Conservation (phyloP, 2,797 vertebrate genomes). For the Poeciliopsis paucimaculata region DNA sequence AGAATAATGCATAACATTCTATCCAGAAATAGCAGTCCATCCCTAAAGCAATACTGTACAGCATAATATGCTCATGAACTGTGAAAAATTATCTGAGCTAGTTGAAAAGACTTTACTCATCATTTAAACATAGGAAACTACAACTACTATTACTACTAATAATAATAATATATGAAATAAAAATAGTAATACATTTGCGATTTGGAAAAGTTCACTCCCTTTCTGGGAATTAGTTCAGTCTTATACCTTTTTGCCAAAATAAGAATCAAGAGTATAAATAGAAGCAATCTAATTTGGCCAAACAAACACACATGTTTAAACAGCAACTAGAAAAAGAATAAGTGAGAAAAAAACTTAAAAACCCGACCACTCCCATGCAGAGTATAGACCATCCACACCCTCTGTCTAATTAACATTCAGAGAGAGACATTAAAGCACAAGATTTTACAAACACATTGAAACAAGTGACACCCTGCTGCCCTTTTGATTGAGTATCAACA, state of each 20-base stretch:
- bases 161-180: not conserved
- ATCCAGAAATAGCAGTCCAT: not conserved
- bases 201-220: not conserved
- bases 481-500: slow-evolving; percentile 65
- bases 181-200: not conserved
- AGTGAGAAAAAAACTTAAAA: slow-evolving; percentile 28
- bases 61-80: not conserved
- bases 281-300: slow-evolving; percentile 43
- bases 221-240: slow-evolving; percentile 14
- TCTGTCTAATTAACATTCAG: slow-evolving; percentile 71
- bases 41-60: not conserved
- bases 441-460: slow-evolving; percentile 57
- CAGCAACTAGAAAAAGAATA: slow-evolving; percentile 48
- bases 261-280: slow-evolving; percentile 38
- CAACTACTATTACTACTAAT: not conserved
- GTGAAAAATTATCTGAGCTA: not conserved
- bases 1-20: too few species aligned
- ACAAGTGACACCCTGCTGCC: slow-evolving; percentile 59
- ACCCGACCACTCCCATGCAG: slow-evolving; percentile 49
- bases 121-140: not conserved
- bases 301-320: slow-evolving; percentile 41
- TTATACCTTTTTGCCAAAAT: slow-evolving; percentile 21
- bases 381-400: slow-evolving; percentile 55
- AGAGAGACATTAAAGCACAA: slow-evolving; percentile 55
- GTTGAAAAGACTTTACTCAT: not conserved